Conservation (phyloP, 1,140 invertebrate species). For the Chironomus striatipennis region DNA sequence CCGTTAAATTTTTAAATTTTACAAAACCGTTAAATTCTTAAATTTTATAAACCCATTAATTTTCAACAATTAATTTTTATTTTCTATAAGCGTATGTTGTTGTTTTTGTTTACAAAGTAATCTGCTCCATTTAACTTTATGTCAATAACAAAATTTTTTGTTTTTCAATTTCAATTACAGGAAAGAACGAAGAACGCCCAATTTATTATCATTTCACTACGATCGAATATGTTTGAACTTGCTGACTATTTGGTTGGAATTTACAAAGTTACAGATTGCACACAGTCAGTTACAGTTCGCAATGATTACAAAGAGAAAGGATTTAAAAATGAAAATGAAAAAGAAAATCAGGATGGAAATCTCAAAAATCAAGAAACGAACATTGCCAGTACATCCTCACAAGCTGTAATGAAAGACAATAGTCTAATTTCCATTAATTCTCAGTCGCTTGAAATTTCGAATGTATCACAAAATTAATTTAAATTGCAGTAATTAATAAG, state of each 20-base stretch:
- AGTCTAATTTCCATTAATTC: neutral
- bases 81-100: no score
- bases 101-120: neutral
- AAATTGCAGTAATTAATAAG: neutral
- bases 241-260: constrained; percentile 89
- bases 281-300: constrained; percentile 66
- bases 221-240: constrained; percentile 97
- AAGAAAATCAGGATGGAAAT: constrained; percentile 16
- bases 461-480: neutral
- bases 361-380: neutral
- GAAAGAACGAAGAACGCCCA: constrained; percentile 95
- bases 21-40: no score
- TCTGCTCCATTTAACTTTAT: constrained; percentile 24
- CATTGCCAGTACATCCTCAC: neutral
- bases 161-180: constrained; percentile 44
- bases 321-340: neutral
- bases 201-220: constrained; percentile 95
- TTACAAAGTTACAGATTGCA: constrained; percentile 88
- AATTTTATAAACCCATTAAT: no score
- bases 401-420: neutral
- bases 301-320: constrained; percentile 31
- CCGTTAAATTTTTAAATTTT: no score
- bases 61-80: no score
- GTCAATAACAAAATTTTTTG: constrained; percentile 27
- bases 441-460: neutral